phyloP scores from a whole-genome alignment of 2,797 vertebrate genomes.

The Spheniscus humboldti region DNA sequence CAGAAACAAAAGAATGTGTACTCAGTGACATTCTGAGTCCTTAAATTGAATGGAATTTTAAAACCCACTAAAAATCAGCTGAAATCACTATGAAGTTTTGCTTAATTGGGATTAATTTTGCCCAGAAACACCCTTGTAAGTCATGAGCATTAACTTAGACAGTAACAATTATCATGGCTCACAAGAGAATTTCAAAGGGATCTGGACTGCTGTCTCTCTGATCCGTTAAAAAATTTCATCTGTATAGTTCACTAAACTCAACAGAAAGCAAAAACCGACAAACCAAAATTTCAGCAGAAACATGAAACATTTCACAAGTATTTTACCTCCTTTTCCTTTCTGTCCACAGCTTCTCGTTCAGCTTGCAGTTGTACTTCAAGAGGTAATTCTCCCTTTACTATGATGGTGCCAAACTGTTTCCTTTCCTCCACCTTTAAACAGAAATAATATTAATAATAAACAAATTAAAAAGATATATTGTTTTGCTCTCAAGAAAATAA shows the following conservation, averaged over 20 bases:
- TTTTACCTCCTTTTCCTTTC: conserved; percentile 96
- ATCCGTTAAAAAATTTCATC: neutral
- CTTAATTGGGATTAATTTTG: neutral
- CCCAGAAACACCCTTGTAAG: neutral
- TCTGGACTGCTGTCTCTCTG: neutral
- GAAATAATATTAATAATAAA: neutral
- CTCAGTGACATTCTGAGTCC: neutral
- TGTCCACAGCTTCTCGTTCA: conserved; percentile 93
- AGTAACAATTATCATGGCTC: neutral
- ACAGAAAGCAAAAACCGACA: neutral
- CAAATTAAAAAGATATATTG: neutral
- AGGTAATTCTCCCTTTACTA: conserved; percentile 76
- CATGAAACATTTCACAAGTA: neutral
- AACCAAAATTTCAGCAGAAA: neutral
- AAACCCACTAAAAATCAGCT: neutral
- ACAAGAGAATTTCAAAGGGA: neutral
- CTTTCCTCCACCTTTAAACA: conserved; percentile 82
- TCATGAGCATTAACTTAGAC: neutral
- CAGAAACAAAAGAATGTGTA: neutral
- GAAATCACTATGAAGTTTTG: neutral
- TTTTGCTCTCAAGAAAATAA: neutral
- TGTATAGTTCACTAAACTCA: neutral
- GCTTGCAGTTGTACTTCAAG: conserved; percentile 92
- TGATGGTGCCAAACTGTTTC: conserved; percentile 79
- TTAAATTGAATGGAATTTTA: neutral